Percentiles rank a stretch among this genome's conserved stretches.
Conservation (phyloP, 2,888 invertebrate genomes). For the Protophormia terraenovae region DNA sequence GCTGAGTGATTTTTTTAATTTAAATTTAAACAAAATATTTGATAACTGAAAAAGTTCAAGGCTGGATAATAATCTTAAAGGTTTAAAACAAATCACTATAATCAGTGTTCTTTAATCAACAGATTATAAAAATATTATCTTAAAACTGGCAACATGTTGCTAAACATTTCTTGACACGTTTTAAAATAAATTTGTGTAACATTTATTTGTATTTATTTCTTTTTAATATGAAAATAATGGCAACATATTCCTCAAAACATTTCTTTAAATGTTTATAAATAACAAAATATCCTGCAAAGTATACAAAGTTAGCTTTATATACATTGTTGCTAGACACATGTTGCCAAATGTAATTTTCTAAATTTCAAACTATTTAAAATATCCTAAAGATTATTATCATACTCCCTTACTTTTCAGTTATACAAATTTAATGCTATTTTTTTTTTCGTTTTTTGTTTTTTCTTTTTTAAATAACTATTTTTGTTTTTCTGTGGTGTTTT, state of each 20-base stretch:
- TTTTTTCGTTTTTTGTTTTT: neutral
- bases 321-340: neutral
- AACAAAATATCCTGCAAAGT: neutral
- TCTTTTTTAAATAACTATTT: slow-evolving; percentile 43
- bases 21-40: slow-evolving; percentile 11
- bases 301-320: neutral
- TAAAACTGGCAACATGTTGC: neutral
- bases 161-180: too few relatives aligned
- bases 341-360: neutral
- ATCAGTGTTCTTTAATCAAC: neutral
- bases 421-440: neutral
- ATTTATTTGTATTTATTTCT: too few relatives aligned
- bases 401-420: neutral
- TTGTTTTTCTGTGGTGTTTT: slow-evolving; percentile 62
- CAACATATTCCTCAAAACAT: neutral
- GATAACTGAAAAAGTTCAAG: neutral
- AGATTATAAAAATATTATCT: too few relatives aligned
- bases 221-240: too few relatives aligned
- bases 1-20: slow-evolving; percentile 3
- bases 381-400: neutral
- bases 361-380: neutral
- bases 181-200: too few relatives aligned
- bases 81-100: too few relatives aligned
- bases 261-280: too few relatives aligned
- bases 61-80: neutral